Conservation (phyloP, 2,113 vertebrate genomes). For the Cebidichthys violaceus region DNA sequence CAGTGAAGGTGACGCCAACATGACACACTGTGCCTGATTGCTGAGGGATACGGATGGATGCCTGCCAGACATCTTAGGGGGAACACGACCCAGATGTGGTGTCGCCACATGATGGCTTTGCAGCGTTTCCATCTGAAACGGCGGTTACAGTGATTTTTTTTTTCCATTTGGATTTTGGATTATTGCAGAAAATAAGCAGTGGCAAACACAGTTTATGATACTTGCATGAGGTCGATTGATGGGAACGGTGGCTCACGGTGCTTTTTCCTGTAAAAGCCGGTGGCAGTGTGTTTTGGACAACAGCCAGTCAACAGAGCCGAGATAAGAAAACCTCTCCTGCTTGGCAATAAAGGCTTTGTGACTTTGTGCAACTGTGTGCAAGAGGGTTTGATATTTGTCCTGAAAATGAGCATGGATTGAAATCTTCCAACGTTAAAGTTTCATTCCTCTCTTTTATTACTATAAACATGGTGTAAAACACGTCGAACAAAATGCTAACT, state of each 20-base stretch:
- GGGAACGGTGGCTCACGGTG: background rate
- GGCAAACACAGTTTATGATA: no score
- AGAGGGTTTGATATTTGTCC: background rate
- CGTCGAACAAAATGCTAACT: background rate
- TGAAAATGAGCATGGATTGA: no score
- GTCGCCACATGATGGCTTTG: conserved; percentile 3
- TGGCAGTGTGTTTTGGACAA: background rate
- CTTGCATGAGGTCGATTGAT: background rate
- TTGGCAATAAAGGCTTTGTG: background rate
- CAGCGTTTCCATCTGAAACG: conserved; percentile 20
- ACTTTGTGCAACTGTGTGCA: conserved; percentile 3
- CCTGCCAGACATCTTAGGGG: conserved; percentile 35
- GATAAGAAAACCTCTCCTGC: conserved; percentile 11
- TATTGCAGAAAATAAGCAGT: no score
- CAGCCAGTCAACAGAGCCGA: conserved; percentile 15
- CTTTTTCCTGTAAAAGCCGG: conserved; percentile 5
- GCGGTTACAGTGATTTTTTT: background rate
- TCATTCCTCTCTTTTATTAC: background rate
- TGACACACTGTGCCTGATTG: conserved; percentile 22
- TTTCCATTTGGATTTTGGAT: no score
- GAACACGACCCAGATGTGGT: conserved; percentile 59
- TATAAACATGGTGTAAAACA: background rate
- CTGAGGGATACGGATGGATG: conserved; percentile 43
- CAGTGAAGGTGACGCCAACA: conserved; percentile 35
- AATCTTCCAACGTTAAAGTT: no score